Evolutionary conservation across 1,140 invertebrate species (phyloP).

Genomic region (Nephotettix cincticeps): DNA sequence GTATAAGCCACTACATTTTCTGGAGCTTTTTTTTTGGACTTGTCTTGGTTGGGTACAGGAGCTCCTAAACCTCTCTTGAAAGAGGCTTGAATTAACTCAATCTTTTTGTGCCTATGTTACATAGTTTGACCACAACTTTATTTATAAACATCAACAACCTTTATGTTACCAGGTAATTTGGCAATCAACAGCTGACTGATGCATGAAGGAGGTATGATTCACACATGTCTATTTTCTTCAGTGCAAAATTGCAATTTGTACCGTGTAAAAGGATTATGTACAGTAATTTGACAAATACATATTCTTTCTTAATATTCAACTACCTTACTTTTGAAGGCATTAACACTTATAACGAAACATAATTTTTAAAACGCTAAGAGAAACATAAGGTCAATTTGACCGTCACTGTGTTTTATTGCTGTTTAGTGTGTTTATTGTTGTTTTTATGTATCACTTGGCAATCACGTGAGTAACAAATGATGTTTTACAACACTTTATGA

Average conservation of each 20-base stretch:
- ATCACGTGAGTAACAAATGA: no score
- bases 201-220: slow-evolving; percentile 10
- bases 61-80: slow-evolving; percentile 23
- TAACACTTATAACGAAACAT: no score
- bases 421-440: no score
- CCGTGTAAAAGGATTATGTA: not conserved
- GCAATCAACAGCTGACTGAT: not conserved
- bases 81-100: slow-evolving; percentile 31
- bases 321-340: not conserved
- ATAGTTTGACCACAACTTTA: slow-evolving; percentile 26
- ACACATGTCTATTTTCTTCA: not conserved
- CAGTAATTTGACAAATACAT: not conserved
- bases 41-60: slow-evolving; percentile 24
- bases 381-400: no score
- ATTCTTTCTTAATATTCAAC: not conserved
- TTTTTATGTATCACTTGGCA: no score
- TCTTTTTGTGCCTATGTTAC: slow-evolving; percentile 32
- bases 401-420: no score
- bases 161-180: slow-evolving; percentile 3
- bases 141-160: slow-evolving; percentile 29
- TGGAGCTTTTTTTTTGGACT: slow-evolving; percentile 30
- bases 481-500: no score
- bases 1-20: slow-evolving; percentile 27
- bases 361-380: no score
- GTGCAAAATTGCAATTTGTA: not conserved